Base-by-base conservation (phyloP, 2,113 vertebrate species). In the Scomber colias region DNA sequence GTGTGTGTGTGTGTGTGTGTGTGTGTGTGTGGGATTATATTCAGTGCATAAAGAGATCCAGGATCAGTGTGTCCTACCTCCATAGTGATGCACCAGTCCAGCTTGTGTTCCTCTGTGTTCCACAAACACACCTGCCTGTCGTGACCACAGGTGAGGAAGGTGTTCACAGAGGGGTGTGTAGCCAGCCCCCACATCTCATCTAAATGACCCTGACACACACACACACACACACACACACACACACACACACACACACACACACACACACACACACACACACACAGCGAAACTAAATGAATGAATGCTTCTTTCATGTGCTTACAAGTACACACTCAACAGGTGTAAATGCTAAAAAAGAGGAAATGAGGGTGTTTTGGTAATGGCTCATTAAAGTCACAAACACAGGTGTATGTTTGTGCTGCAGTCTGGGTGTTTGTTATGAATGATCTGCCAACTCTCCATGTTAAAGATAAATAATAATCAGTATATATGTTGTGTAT, bases 111-210 rank as follows among this genome's bases (percentile, higher is more conserved):
- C 81, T 94, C 95, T 1, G 95, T 92, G 15, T 96, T 95, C 97
- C 97, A 98, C 77, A 97, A 77, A 86, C 96, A 97, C 83, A 97
- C 95, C 87, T 97, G 97, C 45, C 93, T 90, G 94, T 98, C 97
- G 0, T 97, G 94, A n/a, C 96, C 96, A 3, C 96, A 97, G 75
- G 96, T 96, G 69, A 97, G 92, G 87, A 98, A 97, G 19, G 95
- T 87, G 89, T 95, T 95, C 74, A 93, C 93, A n/a, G 93, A 94
- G 0, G 95, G 97, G 73, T 98, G 97, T 0, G 97, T 96, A 16
- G 97, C 96, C 79, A 98, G 85, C 0, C 97, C 97, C 97, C 97
- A 98, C 88, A 97, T 95, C 87, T 97, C 97, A 49, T 97, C 97
- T 0, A 96, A 95, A 73, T 98, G 97, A 19, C 97, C 97, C 97